Evolutionary conservation across 1,140 invertebrate genomes (phyloP).

Genomic region (Neodiprion virginianus): DNA sequence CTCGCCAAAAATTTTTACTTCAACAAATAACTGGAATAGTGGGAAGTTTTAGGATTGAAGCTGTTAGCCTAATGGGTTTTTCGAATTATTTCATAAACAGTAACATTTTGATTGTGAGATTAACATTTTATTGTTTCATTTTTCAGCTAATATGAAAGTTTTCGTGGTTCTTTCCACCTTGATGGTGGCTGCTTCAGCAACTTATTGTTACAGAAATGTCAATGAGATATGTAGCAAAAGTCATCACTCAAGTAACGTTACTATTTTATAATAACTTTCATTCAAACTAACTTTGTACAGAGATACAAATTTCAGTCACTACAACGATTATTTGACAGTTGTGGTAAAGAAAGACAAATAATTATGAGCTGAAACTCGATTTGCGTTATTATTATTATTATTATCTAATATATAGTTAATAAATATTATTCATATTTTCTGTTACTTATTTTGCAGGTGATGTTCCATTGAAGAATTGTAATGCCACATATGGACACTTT

Average conservation of each 20-base stretch:
- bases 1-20: no score
- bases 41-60: no score
- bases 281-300: slow-evolving; percentile 19
- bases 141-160: slow-evolving; percentile 64
- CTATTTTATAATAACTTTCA: slow-evolving; percentile 24
- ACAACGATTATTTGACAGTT: slow-evolving; percentile 8
- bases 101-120: background rate
- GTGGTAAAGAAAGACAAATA: background rate
- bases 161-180: slow-evolving; percentile 61
- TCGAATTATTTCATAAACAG: no score
- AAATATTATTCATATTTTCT: background rate
- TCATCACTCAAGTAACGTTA: slow-evolving; percentile 47
- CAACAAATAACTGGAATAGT: no score
- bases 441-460: slow-evolving; percentile 35
- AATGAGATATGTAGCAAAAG: slow-evolving; percentile 62
- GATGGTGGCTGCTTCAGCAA: slow-evolving; percentile 57
- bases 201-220: slow-evolving; percentile 68
- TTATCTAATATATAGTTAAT: slow-evolving; percentile 8
- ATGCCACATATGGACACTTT: slow-evolving; percentile 72
- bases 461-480: slow-evolving; percentile 63
- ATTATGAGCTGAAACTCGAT: slow-evolving; percentile 11
- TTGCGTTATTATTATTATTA: background rate
- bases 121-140: slow-evolving; percentile 30
- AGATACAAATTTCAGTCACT: slow-evolving; percentile 23
- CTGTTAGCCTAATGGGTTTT: no score